A percentile compares a stretch with the other conserved stretches of the same genome.
Evolutionary conservation across 2,888 invertebrate genomes (phyloP).

Genomic region (Lysandra bellargus): DNA sequence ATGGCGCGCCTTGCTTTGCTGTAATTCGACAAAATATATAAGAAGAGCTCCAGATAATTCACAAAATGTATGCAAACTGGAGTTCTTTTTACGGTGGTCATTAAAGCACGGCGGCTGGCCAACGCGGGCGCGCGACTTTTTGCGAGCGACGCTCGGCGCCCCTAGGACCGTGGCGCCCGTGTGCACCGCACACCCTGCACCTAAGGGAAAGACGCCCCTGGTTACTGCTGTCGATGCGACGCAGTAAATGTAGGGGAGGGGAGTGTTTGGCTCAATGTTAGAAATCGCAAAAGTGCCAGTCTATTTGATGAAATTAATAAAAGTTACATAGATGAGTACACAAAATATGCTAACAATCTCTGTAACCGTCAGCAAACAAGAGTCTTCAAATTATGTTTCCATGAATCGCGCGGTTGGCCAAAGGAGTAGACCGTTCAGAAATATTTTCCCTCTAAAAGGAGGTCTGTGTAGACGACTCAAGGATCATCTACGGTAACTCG

Average conservation of each 20-base stretch:
- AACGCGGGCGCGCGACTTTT: no score
- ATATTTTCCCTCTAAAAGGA: background rate
- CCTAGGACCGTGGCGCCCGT: no score
- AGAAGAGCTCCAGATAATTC: no score
- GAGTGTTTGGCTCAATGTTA: background rate
- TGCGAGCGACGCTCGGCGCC: no score
- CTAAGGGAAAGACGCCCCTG: no score
- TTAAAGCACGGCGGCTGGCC: no score
- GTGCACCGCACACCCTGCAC: no score
- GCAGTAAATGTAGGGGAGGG: background rate
- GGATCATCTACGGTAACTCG: background rate
- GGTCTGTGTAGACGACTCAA: background rate
- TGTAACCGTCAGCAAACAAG: background rate
- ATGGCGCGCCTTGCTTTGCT: no score
- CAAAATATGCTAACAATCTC: background rate
- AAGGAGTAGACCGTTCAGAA: background rate
- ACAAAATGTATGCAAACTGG: no score
- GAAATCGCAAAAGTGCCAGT: background rate
- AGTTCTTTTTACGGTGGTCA: no score
- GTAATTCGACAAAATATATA: no score
- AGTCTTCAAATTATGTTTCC: constrained; percentile 6
- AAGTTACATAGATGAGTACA: background rate
- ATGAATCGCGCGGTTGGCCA: background rate
- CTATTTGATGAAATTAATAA: background rate
- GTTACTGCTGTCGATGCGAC: no score